Evolutionary conservation across 92 coral and sea anemone species (phyloP), one percentile per base, ranked within the genome.

Genomic region (Heteractis magnifica): DNA sequence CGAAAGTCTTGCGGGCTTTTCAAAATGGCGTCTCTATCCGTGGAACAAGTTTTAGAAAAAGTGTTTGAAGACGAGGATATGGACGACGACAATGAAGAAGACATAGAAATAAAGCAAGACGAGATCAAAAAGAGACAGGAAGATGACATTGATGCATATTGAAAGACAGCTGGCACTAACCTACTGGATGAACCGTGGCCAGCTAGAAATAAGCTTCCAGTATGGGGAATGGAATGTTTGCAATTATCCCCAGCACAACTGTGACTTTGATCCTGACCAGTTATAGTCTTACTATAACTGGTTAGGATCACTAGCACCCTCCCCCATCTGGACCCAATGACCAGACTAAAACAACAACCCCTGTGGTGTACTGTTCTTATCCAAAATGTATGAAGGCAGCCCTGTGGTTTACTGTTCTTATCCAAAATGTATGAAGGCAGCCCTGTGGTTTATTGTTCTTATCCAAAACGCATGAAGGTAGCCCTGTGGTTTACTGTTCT

Each of bases 211-310:
- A 34, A 80, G 56, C 72, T 88, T 88, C 56, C 55, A 88, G 65
- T 88, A 44, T 83, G 90, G 87, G 74, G 87, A 82, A 65, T 87
- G 86, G 86, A 87, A 87, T 79, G 59, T 71, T 59, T 59, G 77
- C 56, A 80, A 83, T 55, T 88, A 55, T 65, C 87, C 90, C 74
- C 77, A 78, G 19, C 90, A 83, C 78, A 83, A 72, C 77, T 72
- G 77, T 49, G 26, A 49, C 77, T 72, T 72, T 49, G n/a, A 72
- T 41, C 77, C 77, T 23, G 77, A 72, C 1, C 53, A 41, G 18
- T 20, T 72, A 58, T 58, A 58, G 14, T 58, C 64, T 6, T 0
- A 10, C 14, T 6, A 58, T 6, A 58, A 58, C 10, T 6, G 14
- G 64, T 6, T 6, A 58, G 64, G 12, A 58, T 13, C 0, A 26